Base-by-base conservation (phyloP, 2,888 invertebrate species). In the Thalpophila matura region DNA sequence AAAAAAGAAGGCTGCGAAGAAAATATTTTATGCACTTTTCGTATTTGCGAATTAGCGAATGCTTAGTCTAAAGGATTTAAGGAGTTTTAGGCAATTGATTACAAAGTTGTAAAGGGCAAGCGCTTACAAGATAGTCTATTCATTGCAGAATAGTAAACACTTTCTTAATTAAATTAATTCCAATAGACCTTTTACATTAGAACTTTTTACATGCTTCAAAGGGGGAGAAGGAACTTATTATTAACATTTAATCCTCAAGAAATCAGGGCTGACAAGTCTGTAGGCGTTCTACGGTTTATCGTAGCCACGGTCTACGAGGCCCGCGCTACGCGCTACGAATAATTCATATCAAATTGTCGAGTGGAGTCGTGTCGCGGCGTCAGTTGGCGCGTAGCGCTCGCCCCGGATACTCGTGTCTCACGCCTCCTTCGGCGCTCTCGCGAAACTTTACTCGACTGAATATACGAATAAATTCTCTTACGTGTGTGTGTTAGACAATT, bases 361-460 rank as follows among this genome's bases (percentile, higher is more conserved):
- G 51, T 27, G 29, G 20, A 54, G 53, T 35, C 66, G 33, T 59
- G 12, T 22, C 26, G 33, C 54, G 33, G 26, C 31, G 60, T 61
- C 80, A 80, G 80, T 80, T 51, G 50, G 81, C 80, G 80, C 78
- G 71, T 43, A 65, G 80, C 81, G 80, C 74, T 81, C 64, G 60
- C 20, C 14, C 12, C 10, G 27, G 49, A 2, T n/a, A 46, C 31
- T 63, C 60, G 81, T 54, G 70, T 62, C 26, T 4, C 4, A 10
- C 4, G 42, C 43, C 14, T 38, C 10, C 24, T 40, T 0, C 37
- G 10, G 2, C 9, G 14, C 33, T 20, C 14, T 12, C 49, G 35
- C 43, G 37, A 72, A 80, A 81, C 80, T 80, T 80, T 64, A 64
- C 54, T 68, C 77, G 80, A 69, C 60, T 65, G 27, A 47, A 40